phyloP scores from a whole-genome alignment of 1,140 invertebrate species.

The Brachionus rubens region DNA sequence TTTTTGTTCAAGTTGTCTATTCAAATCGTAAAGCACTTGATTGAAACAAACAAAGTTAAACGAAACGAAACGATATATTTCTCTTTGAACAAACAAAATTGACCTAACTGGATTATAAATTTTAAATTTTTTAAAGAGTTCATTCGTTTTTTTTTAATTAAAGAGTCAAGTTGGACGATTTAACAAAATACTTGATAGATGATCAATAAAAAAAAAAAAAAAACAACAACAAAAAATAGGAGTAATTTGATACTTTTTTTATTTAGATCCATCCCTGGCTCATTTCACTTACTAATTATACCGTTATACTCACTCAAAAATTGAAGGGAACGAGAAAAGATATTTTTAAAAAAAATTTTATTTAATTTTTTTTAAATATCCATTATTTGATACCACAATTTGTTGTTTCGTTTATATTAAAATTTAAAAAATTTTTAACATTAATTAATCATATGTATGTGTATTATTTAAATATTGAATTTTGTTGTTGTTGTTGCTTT shows the following conservation, averaged over 20 bases:
- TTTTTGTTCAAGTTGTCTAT: not conserved
- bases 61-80: conserved; percentile 1
- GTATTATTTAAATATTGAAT: no score
- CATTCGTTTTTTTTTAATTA: not conserved
- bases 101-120: conserved; percentile 26
- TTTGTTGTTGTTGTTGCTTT: no score
- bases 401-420: not conserved
- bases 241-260: conserved; percentile 29
- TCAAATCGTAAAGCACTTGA: not conserved
- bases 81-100: conserved; percentile 36
- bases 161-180: conserved; percentile 30
- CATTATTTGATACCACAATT: conserved; percentile 18
- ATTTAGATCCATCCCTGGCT: conserved; percentile 18
- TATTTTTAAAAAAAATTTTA: no score
- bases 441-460: conserved; percentile 11
- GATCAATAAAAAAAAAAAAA: conserved; percentile 32
- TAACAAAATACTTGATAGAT: conserved; percentile 32
- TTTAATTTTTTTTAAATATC: conserved; percentile 20
- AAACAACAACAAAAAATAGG: no score
- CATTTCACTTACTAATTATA: conserved; percentile 32
- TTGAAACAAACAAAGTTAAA: not conserved
- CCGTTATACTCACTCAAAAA: not conserved
- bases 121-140: not conserved
- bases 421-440: conserved; percentile 9
- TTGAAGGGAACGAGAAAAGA: no score